These are phyloP conservation scores for Hemiprocne comata DNA, from an alignment of 2,113 vertebrate genomes.

Conservation along the genomic window DNA sequence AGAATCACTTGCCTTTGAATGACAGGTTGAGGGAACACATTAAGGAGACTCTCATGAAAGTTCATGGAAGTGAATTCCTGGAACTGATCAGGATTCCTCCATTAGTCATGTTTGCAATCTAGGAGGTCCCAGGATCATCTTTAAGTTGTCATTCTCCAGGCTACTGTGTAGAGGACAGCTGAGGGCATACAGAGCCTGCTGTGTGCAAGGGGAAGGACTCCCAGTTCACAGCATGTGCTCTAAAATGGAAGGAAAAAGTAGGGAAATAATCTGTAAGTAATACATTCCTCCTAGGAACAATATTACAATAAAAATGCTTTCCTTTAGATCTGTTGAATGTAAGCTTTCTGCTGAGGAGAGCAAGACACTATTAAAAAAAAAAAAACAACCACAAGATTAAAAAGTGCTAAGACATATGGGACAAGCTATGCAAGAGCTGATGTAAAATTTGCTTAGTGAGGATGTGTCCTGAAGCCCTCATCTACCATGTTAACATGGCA, in stretches of 20 bases:
- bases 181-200: not conserved
- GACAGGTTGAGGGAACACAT: not conserved
- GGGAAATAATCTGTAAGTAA: not conserved
- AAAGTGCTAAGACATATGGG: not conserved
- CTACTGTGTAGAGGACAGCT: not conserved
- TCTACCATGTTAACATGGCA: not conserved
- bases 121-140: not conserved
- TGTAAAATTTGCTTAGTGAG: not conserved
- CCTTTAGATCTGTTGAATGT: not conserved
- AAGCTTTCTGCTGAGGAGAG: not conserved
- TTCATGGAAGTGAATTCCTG: not conserved
- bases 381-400: not conserved
- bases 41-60: not conserved
- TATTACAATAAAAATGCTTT: not conserved
- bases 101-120: not conserved
- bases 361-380: not conserved
- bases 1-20: not conserved
- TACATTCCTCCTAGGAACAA: not conserved
- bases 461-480: not conserved
- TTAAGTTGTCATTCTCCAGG: not conserved
- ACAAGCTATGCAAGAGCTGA: not conserved
- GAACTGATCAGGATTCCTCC: not conserved
- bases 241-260: not conserved
- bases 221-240: not conserved
- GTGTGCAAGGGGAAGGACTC: not conserved